These are phyloP conservation scores for Rhinolophus ferrumequinum DNA, from an alignment of 2,113 vertebrate genomes.

Conservation along the genomic window DNA sequence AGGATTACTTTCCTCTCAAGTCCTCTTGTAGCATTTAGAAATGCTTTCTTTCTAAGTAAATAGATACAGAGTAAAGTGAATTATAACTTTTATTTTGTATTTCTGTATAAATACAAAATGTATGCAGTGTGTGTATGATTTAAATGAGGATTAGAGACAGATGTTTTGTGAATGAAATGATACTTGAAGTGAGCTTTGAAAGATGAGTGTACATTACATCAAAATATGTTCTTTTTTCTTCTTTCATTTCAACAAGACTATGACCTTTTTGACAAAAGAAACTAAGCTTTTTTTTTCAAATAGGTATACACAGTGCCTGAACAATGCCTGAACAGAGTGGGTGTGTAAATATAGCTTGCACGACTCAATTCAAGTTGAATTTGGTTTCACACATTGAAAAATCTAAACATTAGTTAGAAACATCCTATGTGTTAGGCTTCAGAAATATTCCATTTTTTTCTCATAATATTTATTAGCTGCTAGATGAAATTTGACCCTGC, in stretches of 20 bases:
- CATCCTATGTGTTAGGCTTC: neutral
- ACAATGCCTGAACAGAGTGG: neutral
- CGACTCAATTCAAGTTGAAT: neutral
- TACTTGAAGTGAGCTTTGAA: neutral
- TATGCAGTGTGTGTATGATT: neutral
- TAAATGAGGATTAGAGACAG: neutral
- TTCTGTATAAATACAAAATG: neutral
- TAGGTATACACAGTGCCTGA: neutral
- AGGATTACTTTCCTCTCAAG: neutral
- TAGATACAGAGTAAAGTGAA: neutral
- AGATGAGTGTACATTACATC: neutral
- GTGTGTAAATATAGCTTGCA: neutral
- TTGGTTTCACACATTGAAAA: neutral
- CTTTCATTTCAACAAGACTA: neutral
- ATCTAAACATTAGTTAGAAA: neutral
- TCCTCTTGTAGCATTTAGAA: neutral
- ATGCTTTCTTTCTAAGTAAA: neutral
- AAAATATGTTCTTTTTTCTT: neutral
- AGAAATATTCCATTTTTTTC: neutral
- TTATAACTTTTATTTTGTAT: neutral
- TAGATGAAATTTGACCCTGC: neutral
- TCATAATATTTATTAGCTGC: neutral
- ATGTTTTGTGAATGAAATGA: neutral
- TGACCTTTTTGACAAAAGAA: neutral
- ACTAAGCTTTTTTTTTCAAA: neutral